A percentile compares a stretch with the other conserved stretches of the same genome.
Conservation (phyloP, 2,113 vertebrate species). For the Gnathonemus longibarbis region DNA sequence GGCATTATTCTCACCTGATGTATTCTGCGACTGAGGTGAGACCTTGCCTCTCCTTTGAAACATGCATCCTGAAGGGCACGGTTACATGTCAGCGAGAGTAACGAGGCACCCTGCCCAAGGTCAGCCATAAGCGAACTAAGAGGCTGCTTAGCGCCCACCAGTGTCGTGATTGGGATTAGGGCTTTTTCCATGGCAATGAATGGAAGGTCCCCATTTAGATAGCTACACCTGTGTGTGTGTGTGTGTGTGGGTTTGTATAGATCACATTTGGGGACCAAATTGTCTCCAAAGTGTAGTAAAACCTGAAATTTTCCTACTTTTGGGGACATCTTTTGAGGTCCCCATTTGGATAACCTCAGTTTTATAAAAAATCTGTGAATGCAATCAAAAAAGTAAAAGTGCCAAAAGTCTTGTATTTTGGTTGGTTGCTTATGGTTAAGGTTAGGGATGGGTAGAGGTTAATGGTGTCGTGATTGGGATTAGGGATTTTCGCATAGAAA, state of each 20-base stretch:
- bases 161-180: not conserved
- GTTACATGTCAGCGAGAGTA: not conserved
- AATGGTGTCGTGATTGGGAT: no score
- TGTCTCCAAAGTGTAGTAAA: no score
- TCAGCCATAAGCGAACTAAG: not conserved
- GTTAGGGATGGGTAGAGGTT: no score
- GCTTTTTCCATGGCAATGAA: not conserved
- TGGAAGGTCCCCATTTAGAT: not conserved
- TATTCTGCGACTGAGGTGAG: not conserved
- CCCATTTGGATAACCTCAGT: no score
- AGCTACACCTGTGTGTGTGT: not conserved
- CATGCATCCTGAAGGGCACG: not conserved
- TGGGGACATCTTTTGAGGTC: no score
- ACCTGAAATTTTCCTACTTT: no score
- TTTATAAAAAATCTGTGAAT: no score
- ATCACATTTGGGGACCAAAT: no score
- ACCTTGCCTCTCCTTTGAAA: not conserved
- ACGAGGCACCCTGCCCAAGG: not conserved
- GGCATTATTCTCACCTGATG: not conserved
- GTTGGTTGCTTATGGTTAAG: no score
- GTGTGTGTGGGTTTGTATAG: not conserved
- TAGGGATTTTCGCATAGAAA: no score
- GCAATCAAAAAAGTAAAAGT: no score
- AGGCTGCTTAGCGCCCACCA: not conserved
- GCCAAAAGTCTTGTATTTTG: no score